phyloP scores from a whole-genome alignment of 2,888 invertebrate genomes.

The Mactromeris polynyma region DNA sequence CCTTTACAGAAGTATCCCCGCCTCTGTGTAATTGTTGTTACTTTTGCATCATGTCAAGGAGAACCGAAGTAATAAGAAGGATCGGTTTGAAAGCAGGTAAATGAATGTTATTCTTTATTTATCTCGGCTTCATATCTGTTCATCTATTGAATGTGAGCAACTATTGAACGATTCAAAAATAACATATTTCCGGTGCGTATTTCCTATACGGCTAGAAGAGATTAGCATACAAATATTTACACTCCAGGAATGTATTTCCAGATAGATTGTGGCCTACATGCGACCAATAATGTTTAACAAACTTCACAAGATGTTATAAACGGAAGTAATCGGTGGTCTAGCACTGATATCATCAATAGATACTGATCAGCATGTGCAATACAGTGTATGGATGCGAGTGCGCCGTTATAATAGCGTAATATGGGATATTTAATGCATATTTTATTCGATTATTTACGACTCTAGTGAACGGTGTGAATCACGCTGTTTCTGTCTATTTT shows the following conservation, averaged over 20 bases:
- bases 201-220: neutral
- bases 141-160: neutral
- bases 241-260: neutral
- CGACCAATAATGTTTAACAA: neutral
- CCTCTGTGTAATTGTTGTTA: neutral
- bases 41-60: neutral
- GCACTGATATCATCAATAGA: neutral
- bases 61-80: neutral
- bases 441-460: neutral
- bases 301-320: neutral
- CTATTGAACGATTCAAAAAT: neutral
- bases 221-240: neutral
- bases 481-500: neutral
- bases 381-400: neutral
- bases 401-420: neutral
- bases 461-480: neutral
- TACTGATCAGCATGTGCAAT: neutral
- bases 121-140: neutral
- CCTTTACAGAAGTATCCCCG: neutral
- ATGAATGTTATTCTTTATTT: no score
- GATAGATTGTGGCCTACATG: neutral
- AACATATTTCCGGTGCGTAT: neutral
- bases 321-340: neutral
- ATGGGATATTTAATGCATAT: neutral
- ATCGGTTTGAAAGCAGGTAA: neutral